Evolutionary conservation across 2,888 invertebrate genomes (phyloP), one percentile per base, ranked within the genome.

Genomic region (Chalcis sispes): DNA sequence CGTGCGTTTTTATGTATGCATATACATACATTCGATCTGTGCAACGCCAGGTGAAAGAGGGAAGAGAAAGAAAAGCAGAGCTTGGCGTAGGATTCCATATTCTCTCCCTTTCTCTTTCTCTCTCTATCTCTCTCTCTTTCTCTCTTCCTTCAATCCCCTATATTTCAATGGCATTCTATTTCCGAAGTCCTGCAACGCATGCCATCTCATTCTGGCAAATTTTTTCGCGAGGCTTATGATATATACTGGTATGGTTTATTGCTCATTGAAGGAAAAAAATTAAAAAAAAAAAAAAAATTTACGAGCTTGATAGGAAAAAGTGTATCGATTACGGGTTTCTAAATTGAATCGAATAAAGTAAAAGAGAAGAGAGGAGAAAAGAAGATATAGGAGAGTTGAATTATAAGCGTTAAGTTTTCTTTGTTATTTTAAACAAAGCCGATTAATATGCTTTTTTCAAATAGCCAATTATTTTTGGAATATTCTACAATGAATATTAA

Each of bases 31-130:
- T 72, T 75, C 72, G 54, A 72, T 78, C 48, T 18, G 23, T 18
- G 25, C 50, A 48, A 61, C 8, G 64, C 78, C 78, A 78, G 78
- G 78, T 78, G 78, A 75, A 56, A 72, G 72, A 56, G 27, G 23
- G 15, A 20, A 62, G 36, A 29, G 18, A 18, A 62, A 64, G 65
- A 50, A 70, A 70, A 70, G 58, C 75, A 15, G 27, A 32, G 59
- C 58, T 13, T 18, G 13, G 23, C 62, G 15, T 61, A 61, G 36
- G 36, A 46, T 64, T 27, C 61, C 18, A 20, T 20, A 23, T 64
- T 25, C 29, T 7, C 40, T 42, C 64, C 13, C 40, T 59, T 52
- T 67, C 67, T 65, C 56, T 36, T 62, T n/a, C 48, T n/a, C n/a
- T n/a, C n/a, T n/a, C n/a, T n/a, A n/a, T n/a, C n/a, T n/a, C n/a